Base-by-base conservation (phyloP, 2,113 vertebrate species). In the Pelecanoides urinatrix region DNA sequence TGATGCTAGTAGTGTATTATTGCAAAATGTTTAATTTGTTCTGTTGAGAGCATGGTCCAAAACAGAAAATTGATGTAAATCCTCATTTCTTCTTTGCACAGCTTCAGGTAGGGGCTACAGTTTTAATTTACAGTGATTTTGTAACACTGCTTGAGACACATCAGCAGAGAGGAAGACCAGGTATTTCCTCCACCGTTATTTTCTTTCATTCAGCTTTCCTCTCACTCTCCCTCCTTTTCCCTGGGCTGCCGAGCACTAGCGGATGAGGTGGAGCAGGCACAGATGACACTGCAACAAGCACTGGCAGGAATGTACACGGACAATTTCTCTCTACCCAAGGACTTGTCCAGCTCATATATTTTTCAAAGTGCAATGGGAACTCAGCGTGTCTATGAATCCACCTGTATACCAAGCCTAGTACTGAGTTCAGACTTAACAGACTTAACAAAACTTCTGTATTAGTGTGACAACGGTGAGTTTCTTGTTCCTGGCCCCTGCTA, bases 251-350 rank as follows among this genome's bases (percentile, higher is more conserved):
- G 2, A 76, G 65, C 44, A 38, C 7, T 16, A 27, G 59, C 2
- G 4, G 49, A 47, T 71, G 0, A 0, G 14, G n/a, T 68, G 59
- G 61, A 77, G 42, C 34, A 61, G 65, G 62, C 44, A 71, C 0
- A 0, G 29, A 14, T 25, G 44, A 56, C 30, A 52, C 36, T 3
- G 11, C 44, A 9, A 21, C 16, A 73, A 70, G 56, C 30, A 30
- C 26, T 55, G n/a, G 53, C 40, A 79, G 82, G 30, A 76, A 27
- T 6, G 16, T 52, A 50, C 18, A 18, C 0, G 0, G 40, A 38
- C 10, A 44, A 19, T 40, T 81, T 68, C 26, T 59, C 44, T 81
- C n/a, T 73, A 47, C 10, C 10, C 72, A 59, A 49, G 36, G 30
- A 45, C 45, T 59, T 81, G 40, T 80, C 40, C 65, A 52, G 26